Evolutionary conservation across 2,113 vertebrate genomes (phyloP).

Genomic region (Pollimyrus isidori): DNA sequence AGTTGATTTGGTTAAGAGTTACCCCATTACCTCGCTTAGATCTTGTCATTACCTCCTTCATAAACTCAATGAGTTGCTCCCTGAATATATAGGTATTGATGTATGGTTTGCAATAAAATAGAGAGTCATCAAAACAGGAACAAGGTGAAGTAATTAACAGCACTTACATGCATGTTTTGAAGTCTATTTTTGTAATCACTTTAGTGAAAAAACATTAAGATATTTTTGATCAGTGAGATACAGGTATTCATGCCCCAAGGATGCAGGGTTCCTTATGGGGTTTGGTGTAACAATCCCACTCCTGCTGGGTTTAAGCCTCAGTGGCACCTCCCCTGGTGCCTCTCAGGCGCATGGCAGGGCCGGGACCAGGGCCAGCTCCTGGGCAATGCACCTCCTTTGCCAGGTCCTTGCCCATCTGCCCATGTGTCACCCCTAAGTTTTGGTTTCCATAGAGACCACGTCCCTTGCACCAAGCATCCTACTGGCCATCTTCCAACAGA

Average conservation of each 20-base stretch:
- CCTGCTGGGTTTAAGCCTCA: constrained; percentile 21
- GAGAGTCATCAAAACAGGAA: neutral
- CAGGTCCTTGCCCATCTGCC: constrained; percentile 39
- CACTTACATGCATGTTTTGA: neutral
- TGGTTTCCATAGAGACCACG: constrained; percentile 59
- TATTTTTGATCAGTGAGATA: neutral
- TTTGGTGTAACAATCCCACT: neutral
- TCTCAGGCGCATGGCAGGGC: constrained; percentile 13
- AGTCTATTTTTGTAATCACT: neutral
- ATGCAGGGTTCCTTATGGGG: neutral
- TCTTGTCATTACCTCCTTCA: neutral
- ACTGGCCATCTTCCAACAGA: constrained; percentile 44
- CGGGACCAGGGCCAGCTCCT: constrained; percentile 39
- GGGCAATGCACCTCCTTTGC: constrained; percentile 37
- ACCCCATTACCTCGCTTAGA: neutral
- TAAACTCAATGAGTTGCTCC: neutral
- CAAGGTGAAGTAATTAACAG: neutral
- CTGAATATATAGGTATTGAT: neutral
- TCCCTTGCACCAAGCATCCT: constrained; percentile 49
- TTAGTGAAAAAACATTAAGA: neutral
- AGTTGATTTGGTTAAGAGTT: neutral
- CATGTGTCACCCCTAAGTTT: constrained; percentile 52
- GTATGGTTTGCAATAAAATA: neutral
- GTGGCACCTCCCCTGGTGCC: constrained; percentile 21
- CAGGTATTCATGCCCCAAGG: neutral